These are phyloP conservation scores for Caenorhabditis uteleia DNA, from an alignment of 2,888 invertebrate species.

Conservation along the genomic window DNA sequence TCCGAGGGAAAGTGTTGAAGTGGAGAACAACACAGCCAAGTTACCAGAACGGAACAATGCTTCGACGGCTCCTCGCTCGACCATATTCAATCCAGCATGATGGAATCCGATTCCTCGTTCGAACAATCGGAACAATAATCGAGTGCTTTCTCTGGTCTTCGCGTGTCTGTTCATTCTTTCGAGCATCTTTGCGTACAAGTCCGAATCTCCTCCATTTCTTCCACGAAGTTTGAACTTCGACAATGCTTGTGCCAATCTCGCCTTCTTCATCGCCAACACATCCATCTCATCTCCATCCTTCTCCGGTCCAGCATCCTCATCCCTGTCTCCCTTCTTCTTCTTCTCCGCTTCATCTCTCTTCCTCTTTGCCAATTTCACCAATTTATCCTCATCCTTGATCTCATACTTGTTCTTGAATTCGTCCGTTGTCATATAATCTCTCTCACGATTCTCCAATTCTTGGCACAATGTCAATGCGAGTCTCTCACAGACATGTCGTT, in stretches of 20 bases:
- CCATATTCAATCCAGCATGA: conserved; percentile 62
- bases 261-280: conserved; percentile 58
- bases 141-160: conserved; percentile 48
- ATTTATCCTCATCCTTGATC: conserved; percentile 66
- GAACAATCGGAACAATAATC: conserved; percentile 57
- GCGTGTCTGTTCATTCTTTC: conserved; percentile 50
- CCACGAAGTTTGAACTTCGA: conserved; percentile 60
- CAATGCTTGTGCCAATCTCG: conserved; percentile 60
- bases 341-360: conserved; percentile 63
- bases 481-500: conserved; percentile 63
- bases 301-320: conserved; percentile 42
- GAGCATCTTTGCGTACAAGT: conserved; percentile 60
- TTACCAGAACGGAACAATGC: conserved; percentile 66
- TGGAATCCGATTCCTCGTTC: conserved; percentile 68
- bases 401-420: conserved; percentile 64
- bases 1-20: conserved; percentile 67
- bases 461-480: conserved; percentile 46
- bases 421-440: conserved; percentile 53
- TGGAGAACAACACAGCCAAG: conserved; percentile 66
- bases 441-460: conserved; percentile 59
- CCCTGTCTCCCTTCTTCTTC: conserved; percentile 53
- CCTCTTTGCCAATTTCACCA: conserved; percentile 62
- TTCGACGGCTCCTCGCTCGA: conserved; percentile 66
- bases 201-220: conserved; percentile 52
- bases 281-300: conserved; percentile 52